These are phyloP conservation scores for Eurosta solidaginis DNA, from an alignment of 1,140 invertebrate species.

Conservation along the genomic window DNA sequence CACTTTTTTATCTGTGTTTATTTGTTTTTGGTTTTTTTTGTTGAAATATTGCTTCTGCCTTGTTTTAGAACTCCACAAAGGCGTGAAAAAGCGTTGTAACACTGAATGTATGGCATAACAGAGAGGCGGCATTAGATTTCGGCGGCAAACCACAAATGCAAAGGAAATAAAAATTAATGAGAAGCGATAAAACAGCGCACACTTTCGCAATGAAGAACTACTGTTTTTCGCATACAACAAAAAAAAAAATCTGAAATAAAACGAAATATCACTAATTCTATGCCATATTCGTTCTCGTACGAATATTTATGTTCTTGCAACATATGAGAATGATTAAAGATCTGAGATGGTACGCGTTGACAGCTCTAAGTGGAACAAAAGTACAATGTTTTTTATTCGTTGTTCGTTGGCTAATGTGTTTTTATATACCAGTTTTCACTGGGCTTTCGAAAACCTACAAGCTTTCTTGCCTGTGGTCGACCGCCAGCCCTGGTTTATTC, in stretches of 20 bases:
- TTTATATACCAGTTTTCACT: no score
- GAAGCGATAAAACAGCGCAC: not conserved
- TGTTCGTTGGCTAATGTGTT: no score
- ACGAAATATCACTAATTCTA: not conserved
- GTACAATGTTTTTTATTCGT: not conserved
- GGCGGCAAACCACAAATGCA: not conserved
- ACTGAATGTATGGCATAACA: no score
- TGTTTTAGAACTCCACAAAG: not conserved
- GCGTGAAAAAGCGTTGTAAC: not conserved
- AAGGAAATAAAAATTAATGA: not conserved
- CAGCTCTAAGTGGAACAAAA: conserved; percentile 8
- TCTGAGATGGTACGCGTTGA: conserved; percentile 15
- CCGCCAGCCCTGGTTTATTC: no score
- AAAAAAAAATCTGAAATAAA: not conserved
- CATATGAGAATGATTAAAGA: conserved; percentile 22
- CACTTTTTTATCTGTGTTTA: no score
- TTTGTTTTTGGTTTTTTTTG: no score
- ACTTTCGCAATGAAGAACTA: conserved; percentile 12
- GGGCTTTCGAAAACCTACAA: no score
- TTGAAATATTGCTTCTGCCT: no score
- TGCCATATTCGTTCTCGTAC: not conserved
- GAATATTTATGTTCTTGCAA: not conserved
- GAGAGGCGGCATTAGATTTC: conserved; percentile 17
- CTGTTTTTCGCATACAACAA: not conserved
- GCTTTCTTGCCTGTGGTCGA: no score